Evolutionary conservation across 2,888 invertebrate species (phyloP).

Genomic region (Unio pictorum): DNA sequence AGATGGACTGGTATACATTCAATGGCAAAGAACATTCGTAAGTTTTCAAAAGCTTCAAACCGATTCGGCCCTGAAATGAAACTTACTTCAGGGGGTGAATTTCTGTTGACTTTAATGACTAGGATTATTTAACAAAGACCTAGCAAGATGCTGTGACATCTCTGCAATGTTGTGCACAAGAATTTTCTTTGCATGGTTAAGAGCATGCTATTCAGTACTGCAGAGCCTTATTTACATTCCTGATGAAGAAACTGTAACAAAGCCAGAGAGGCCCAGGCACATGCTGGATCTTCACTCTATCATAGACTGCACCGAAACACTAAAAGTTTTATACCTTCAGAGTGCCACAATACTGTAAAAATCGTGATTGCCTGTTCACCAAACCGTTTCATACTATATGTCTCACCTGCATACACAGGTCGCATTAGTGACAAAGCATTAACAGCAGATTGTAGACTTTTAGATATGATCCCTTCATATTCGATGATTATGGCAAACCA

Average conservation of each 20-base stretch:
- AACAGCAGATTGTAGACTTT: no score
- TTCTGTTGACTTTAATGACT: conserved; percentile 24
- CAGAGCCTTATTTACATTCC: conserved; percentile 15
- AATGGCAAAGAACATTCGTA: conserved; percentile 8
- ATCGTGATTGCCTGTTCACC: no score
- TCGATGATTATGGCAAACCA: no score
- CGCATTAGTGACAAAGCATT: no score
- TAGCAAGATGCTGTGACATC: conserved; percentile 21
- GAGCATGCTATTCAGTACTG: background rate
- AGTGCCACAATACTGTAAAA: no score
- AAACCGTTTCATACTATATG: no score
- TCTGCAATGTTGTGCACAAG: conserved; percentile 18
- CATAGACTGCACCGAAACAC: conserved; percentile 17
- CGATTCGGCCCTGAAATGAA: conserved; percentile 22
- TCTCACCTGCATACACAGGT: no score
- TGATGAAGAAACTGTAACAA: conserved; percentile 15
- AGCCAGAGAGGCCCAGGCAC: conserved; percentile 14
- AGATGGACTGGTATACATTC: conserved; percentile 16
- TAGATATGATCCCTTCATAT: no score
- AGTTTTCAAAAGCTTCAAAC: background rate
- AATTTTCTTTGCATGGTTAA: conserved; percentile 19
- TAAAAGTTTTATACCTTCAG: no score
- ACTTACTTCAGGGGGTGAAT: conserved; percentile 20
- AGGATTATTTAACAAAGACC: conserved; percentile 19
- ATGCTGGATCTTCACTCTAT: conserved; percentile 20